Conservation (phyloP, 1,140 invertebrate species). For the Maconellicoccus hirsutus region DNA sequence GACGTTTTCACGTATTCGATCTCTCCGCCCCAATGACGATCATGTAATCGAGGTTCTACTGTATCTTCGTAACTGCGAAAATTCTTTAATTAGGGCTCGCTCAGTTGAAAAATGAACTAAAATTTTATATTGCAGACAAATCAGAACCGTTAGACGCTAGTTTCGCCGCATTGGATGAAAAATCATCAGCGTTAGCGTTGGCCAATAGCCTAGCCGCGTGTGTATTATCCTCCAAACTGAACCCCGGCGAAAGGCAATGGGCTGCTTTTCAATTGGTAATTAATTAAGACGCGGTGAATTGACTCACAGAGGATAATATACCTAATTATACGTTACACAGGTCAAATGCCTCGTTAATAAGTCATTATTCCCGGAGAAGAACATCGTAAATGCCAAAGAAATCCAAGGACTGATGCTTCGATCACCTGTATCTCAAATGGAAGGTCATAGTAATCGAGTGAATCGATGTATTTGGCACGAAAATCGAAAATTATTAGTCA, state of each 20-base stretch:
- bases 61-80: too few relatives aligned
- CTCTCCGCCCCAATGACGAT: too few relatives aligned
- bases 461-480: constrained; percentile 37
- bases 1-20: too few relatives aligned
- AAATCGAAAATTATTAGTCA: constrained; percentile 39
- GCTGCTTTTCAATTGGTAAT: constrained; percentile 44
- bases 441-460: constrained; percentile 46
- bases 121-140: neutral
- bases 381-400: neutral
- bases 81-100: too few relatives aligned
- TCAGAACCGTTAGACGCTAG: neutral
- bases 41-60: too few relatives aligned
- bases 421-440: constrained; percentile 33
- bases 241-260: constrained; percentile 44
- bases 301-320: neutral
- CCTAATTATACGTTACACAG: neutral
- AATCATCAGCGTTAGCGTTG: constrained; percentile 39
- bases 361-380: neutral
- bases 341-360: constrained; percentile 20
- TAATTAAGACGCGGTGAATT: neutral
- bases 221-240: constrained; percentile 42
- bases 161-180: constrained; percentile 29
- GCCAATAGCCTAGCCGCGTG: constrained; percentile 49
- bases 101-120: too few relatives aligned
- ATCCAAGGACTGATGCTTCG: constrained; percentile 24